Evolutionary conservation across 2,888 invertebrate genomes (phyloP), one percentile per base, ranked within the genome.

Genomic region (Bombyx huttoni): DNA sequence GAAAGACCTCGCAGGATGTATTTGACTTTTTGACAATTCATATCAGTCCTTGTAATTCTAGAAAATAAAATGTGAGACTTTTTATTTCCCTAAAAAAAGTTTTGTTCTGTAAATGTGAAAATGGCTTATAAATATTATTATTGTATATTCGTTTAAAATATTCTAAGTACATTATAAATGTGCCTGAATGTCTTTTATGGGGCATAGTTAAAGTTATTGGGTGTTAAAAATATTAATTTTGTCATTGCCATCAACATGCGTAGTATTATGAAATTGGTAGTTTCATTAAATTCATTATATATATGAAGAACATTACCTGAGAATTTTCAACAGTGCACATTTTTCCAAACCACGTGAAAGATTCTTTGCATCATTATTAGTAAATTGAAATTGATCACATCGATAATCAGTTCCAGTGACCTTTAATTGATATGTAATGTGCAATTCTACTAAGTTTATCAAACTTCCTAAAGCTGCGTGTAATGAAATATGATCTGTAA

Each of bases 401-500:
- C 87, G 71, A 59, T 86, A 89, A 46, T 80, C 70, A 13, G 78
- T 70, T 46, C 84, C 86, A 46, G 79, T 78, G 50, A 59, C 62
- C 48, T 69, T 68, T 46, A 85, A 62, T 63, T 87, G 88, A 60
- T 77, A 89, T 3, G 85, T 85, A 13, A 89, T 61, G 61, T 87
- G 81, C 47, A 89, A 62, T 67, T 89, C 89, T 0, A 73, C 71
- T 58, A 89, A 75, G 61, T 86, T 75, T 33, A 58, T 62, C 56
- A 89, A 70, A 58, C 87, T 89, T 3, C 89, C 87, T 53, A 89
- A 68, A 13, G 86, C 85, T 47, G 88, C 89, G 58, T 89, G 85
- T 53, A 89, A 65, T 7, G 89, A 87, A 58, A 89, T 85, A 52
- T 89, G 89, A 71, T 89, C 89, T 89, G 65, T 24, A 5, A 24